Evolutionary conservation across 2,888 invertebrate genomes (phyloP), one percentile per base, ranked within the genome.

Genomic region (Elysia crispata): DNA sequence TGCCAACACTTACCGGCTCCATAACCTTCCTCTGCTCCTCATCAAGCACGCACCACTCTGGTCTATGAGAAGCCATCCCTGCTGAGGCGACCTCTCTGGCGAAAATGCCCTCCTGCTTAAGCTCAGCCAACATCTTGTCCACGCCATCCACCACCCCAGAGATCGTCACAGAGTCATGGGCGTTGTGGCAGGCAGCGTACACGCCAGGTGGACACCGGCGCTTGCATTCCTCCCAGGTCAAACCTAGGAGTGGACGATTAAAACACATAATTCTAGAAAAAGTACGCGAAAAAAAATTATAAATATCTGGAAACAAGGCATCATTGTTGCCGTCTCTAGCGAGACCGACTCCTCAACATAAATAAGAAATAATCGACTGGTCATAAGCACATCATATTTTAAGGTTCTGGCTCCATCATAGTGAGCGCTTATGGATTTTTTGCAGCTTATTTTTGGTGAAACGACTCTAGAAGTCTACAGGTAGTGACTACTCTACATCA

Each of bases 81-180:
- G 89, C 88, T 82, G 88, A 90, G 76, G 90, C 86, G 6, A 92
- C 91, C 78, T 89, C 91, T 80, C 89, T 90, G 41, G 91, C 91
- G 87, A 91, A 91, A 13, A 91, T 82, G 5, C 89, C 88, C 81
- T 89, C 89, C 1, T 79, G 82, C 79, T 91, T 89, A 23, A 92
- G 86, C 75, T 91, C 84, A 23, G 82, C 80, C 0, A 92, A 90
- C 85, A 91, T 91, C 20, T 82, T 73, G 0, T 82, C 76, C 18
- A 92, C 89, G 1, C 82, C 83, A 5, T 88, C 94, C 57, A 94
- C 94, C 0, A 97, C 96, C 0, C 98, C 99, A 3, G 98, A 98
- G 83, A 99, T 94, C 18, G 98, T 98, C 13, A 98, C 97, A 87
- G 96, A 97, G 92, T 99, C 98, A 83, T 93, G 94, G 81, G 97